A percentile compares a stretch with the other conserved stretches of the same genome.
Evolutionary conservation across 1,140 invertebrate species (phyloP).

Genomic region (Pomacea maculata): DNA sequence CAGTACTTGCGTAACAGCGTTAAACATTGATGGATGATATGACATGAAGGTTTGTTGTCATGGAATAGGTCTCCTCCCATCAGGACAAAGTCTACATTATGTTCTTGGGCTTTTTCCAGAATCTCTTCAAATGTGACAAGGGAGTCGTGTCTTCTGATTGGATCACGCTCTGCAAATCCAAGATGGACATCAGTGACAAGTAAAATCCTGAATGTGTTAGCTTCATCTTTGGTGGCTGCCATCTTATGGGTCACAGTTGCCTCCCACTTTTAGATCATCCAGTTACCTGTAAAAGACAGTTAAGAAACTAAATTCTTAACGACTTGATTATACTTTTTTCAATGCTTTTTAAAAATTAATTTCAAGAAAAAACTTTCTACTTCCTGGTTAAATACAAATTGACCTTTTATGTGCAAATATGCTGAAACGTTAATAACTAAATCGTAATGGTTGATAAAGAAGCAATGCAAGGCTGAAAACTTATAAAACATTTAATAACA

Average conservation of each 20-base stretch:
- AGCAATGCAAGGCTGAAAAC: too few species aligned
- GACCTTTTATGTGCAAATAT: too few species aligned
- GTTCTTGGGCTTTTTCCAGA: conserved; percentile 78
- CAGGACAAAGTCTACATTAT: conserved; percentile 73
- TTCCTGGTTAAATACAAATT: too few species aligned
- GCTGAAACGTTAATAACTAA: too few species aligned
- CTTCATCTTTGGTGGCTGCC: conserved; percentile 29
- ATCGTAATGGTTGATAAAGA: too few species aligned
- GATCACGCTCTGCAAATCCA: conserved; percentile 88
- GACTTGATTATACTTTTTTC: too few species aligned
- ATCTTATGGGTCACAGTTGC: conserved; percentile 19
- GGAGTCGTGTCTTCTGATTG: conserved; percentile 84
- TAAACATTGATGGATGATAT: conserved; percentile 78
- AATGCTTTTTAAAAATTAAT: too few species aligned
- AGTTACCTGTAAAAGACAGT: too few species aligned
- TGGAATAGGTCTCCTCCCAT: conserved; percentile 76
- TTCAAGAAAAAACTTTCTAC: too few species aligned
- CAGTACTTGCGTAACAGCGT: conserved; percentile 83
- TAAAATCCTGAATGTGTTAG: conserved; percentile 82
- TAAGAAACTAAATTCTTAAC: too few species aligned
- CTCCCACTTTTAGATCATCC: too few species aligned
- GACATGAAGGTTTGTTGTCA: conserved; percentile 71
- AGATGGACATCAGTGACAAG: conserved; percentile 96
- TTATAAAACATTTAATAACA: too few species aligned
- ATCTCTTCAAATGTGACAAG: conserved; percentile 98